phyloP scores from a whole-genome alignment of 1,140 invertebrate species.

The Penaeus japonicus region DNA sequence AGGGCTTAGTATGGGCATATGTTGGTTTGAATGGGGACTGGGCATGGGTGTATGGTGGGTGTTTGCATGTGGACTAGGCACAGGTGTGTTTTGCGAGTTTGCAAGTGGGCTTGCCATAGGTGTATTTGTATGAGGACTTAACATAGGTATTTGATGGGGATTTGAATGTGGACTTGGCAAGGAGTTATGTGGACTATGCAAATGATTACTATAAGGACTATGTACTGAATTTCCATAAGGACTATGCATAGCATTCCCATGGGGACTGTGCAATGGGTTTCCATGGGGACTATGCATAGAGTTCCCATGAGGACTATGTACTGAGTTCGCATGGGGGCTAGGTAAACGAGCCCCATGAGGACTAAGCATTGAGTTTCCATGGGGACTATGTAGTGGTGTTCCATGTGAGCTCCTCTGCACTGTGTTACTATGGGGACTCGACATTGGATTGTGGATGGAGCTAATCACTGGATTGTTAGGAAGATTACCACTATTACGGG shows the following conservation, averaged over 20 bases:
- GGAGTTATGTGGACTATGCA: conserved; percentile 3
- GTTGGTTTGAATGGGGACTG: neutral
- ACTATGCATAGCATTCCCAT: conserved; percentile 33
- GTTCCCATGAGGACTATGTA: conserved; percentile 38
- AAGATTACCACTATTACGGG: conserved; percentile 30
- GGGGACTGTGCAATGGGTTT: conserved; percentile 36
- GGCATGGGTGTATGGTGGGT: neutral
- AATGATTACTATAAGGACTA: conserved; percentile 27
- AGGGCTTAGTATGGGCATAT: neutral
- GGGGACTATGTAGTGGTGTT: conserved; percentile 15
- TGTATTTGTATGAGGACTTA: conserved; percentile 25
- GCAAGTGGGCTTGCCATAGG: conserved; percentile 30
- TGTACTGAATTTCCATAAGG: conserved; percentile 20
- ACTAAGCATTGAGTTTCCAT: neutral
- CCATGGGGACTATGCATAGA: conserved; percentile 39
- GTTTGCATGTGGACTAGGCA: conserved; percentile 33
- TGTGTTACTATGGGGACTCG: conserved; percentile 42
- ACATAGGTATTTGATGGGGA: neutral
- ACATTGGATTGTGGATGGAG: conserved; percentile 43
- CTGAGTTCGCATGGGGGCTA: conserved; percentile 19
- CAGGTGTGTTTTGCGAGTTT: conserved; percentile 29
- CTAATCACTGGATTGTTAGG: conserved; percentile 30
- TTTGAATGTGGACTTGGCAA: conserved; percentile 34
- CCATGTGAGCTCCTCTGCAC: conserved; percentile 35
- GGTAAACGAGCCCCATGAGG: neutral